Evolutionary conservation across 2,888 invertebrate species (phyloP), one percentile per base, ranked within the genome.

Genomic region (Sphinx pinastri): DNA sequence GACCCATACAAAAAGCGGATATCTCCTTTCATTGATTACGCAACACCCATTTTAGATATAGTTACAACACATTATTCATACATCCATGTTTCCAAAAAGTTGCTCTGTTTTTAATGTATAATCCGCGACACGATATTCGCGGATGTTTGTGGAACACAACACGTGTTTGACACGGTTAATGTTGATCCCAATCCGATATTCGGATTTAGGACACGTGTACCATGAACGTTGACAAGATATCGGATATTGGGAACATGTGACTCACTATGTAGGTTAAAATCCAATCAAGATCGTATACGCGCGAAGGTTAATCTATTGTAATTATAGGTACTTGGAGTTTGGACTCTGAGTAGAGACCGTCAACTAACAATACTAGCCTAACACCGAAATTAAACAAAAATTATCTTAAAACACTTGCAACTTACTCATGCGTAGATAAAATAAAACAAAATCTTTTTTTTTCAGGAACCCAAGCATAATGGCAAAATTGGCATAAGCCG

Each of bases 111-210:
- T 13, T 38, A 0, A 31, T 58, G 25, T 58, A 58, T 31, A 47
- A 63, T 49, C 13, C 47, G 19, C 13, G 12, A 12, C 19, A 13
- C 19, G 12, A 13, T 19, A 47, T 16, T 16, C 11, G 59, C 54
- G n/a, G 4, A 45, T 47, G 45, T 47, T 49, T 49, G 11, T 63
- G 49, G 49, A 12, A 31, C 14, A 19, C 45, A 60, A 45, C 63
- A 49, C 63, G 63, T 49, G 63, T 49, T 49, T 19, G 63, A 63
- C 63, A 19, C 19, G 55, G 47, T 49, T 13, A 63, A 63, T 63
- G 3, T 49, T 47, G 19, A 31, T 49, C 49, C 63, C 13, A 63
- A 63, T 49, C 49, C 19, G 19, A 49, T 63, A 49, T 6, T 19
- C 12, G 63, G n/a, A 63, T 63, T 63, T 63, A 16, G 49, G 49